Percentiles rank a stretch among this genome's conserved stretches.
phyloP scores from a whole-genome alignment of 1,140 invertebrate species.

The Pseudomyrmex dendroicus region DNA sequence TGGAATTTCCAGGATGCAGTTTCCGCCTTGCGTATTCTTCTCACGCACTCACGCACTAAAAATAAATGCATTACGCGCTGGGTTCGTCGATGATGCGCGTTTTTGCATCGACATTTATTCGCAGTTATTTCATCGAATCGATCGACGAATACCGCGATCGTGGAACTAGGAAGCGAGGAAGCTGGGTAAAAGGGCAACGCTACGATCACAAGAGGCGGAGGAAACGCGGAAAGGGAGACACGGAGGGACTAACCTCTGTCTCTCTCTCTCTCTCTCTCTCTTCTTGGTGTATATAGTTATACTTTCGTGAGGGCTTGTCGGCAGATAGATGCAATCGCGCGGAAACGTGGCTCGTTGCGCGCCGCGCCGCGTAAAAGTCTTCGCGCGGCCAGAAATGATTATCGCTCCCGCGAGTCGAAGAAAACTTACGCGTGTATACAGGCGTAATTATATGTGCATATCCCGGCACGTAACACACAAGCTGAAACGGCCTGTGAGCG shows the following conservation, averaged over 20 bases:
- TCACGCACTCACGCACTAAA: slow-evolving; percentile 17
- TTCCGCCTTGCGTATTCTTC: neutral
- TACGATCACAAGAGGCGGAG: neutral
- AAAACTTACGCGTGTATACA: slow-evolving; percentile 65
- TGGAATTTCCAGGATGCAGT: too few species aligned
- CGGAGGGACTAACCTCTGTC: slow-evolving; percentile 32
- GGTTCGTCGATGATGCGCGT: slow-evolving; percentile 36
- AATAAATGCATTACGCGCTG: slow-evolving; percentile 41
- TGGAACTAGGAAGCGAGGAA: slow-evolving; percentile 51
- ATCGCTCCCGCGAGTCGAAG: slow-evolving; percentile 63
- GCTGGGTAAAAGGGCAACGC: slow-evolving; percentile 43
- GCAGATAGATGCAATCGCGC: slow-evolving; percentile 59
- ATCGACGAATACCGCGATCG: slow-evolving; percentile 9
- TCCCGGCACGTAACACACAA: slow-evolving; percentile 63
- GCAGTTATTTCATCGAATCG: slow-evolving; percentile 45
- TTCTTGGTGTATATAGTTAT: slow-evolving; percentile 25
- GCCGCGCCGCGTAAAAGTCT: slow-evolving; percentile 32
- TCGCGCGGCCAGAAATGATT: slow-evolving; percentile 60
- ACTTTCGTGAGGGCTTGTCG: slow-evolving; percentile 46
- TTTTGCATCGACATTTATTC: slow-evolving; percentile 44
- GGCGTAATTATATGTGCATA: slow-evolving; percentile 71
- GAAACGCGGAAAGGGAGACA: slow-evolving; percentile 28
- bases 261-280: neutral
- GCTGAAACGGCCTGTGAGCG: slow-evolving; percentile 62
- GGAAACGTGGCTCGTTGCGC: slow-evolving; percentile 53